phyloP scores from a whole-genome alignment of 2,797 vertebrate genomes.

The Loris lydekkerianus region DNA sequence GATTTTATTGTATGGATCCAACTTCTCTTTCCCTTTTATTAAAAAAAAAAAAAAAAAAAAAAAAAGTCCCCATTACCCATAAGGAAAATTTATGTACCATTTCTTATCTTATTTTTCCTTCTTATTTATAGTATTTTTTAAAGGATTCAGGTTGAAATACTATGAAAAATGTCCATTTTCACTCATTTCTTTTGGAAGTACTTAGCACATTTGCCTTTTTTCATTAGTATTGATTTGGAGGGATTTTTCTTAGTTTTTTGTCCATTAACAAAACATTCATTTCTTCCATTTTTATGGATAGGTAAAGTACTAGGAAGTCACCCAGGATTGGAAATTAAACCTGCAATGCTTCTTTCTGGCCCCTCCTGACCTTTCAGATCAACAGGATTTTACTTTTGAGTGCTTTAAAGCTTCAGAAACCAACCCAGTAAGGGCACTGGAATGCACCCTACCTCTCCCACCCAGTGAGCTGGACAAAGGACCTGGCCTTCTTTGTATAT shows the following conservation, averaged over 20 bases:
- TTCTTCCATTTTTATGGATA: conserved; percentile 44
- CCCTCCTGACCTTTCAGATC: conserved; percentile 74
- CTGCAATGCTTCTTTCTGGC: conserved; percentile 53
- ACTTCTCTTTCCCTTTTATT: neutral
- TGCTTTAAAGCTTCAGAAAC: conserved; percentile 69
- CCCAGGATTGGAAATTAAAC: conserved; percentile 71
- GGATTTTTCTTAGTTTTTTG: neutral
- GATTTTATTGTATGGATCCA: neutral
- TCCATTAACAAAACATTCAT: neutral
- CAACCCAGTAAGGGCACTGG: conserved; percentile 71
- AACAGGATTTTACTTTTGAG: conserved; percentile 80
- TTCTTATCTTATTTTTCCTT: neutral
- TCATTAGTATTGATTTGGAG: neutral
- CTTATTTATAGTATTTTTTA: neutral
- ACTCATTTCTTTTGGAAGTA: neutral
- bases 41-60: conserved; percentile 33
- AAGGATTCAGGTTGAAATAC: neutral
- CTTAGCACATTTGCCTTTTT: neutral
- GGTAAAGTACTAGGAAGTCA: conserved; percentile 42
- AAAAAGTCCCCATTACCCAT: neutral
- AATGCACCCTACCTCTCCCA: conserved; percentile 67
- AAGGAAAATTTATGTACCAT: neutral
- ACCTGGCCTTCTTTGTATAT: neutral
- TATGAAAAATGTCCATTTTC: neutral
- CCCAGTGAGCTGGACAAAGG: conserved; percentile 56